Evolutionary conservation across 2,888 invertebrate genomes (phyloP), one percentile per base, ranked within the genome.

Genomic region (Aspidiotus rigidus): DNA sequence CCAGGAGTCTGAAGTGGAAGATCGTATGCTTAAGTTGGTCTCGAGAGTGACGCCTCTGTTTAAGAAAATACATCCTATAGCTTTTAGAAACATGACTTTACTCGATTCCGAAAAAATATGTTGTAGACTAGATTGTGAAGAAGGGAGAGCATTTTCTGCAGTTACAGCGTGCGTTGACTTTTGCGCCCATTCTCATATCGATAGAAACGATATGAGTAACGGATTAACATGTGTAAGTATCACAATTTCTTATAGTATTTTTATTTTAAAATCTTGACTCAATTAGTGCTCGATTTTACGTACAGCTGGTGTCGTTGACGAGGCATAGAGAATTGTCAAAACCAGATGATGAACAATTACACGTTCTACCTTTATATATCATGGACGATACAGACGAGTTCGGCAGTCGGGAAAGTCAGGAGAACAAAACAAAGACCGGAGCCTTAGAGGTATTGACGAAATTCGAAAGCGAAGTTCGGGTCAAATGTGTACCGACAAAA

Each of bases 121-220:
- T 76, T 97, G 96, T 78, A 84, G 96, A 59, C 81, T 97, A 71
- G 96, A 96, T 55, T 85, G 88, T 73, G 87, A 87, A 75, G 85
- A 87, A 6, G 93, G 93, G 7, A 84, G 93, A 75, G 96, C 96
- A 9, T 97, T 95, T 81, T 93, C 94, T 71, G 90, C 96, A 11
- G 95, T 96, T 8, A 97, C 96, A 28, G 94, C 94, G 49, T 96
- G 95, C 78, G 84, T 96, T 75, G 97, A 97, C 79, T 97, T 96
- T 80, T 96, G 96, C 78, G 94, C 96, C 8, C 97, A 97, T 78
- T 86, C 95, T 2, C 96, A 97, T 78, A 87, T 93, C 74, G 96
- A 97, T 80, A 83, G 91, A 28, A 94, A 96, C 80, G 96, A 97
- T 77, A 96, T 96, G 95, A 90, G 92, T 81, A 93, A 94, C 77